phyloP scores from a whole-genome alignment of 2,113 vertebrate species.

The Dascyllus trimaculatus region DNA sequence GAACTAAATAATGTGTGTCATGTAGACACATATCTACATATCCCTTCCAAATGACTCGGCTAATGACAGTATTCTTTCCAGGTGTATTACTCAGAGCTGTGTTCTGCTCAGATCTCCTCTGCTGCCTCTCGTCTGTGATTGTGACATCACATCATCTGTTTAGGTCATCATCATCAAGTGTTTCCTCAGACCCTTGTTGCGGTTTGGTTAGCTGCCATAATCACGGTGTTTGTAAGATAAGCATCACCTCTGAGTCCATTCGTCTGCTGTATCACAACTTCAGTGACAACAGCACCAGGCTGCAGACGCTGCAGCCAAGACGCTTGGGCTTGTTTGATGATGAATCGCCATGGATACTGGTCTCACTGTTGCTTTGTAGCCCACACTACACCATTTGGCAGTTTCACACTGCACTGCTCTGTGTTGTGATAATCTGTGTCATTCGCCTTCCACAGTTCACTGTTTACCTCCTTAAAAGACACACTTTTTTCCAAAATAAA shows the following conservation, averaged over 20 bases:
- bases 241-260: neutral
- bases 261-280: neutral
- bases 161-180: neutral
- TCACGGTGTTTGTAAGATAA: neutral
- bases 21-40: no score
- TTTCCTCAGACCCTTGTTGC: neutral
- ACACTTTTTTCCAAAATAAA: neutral
- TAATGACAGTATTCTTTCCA: conserved; percentile 3
- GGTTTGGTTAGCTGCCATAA: neutral
- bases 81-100: neutral
- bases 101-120: neutral
- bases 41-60: neutral
- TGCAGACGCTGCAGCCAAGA: conserved; percentile 2
- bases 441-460: neutral
- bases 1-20: no score
- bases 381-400: conserved; percentile 16
- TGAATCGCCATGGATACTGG: conserved; percentile 28
- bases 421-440: conserved; percentile 1
- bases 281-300: neutral
- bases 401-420: neutral
- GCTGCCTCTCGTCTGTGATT: neutral
- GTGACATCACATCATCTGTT: neutral
- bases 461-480: neutral
- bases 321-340: conserved; percentile 4
- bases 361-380: conserved; percentile 2